These are phyloP conservation scores for Albula glossodonta DNA, from an alignment of 2,113 vertebrate species.

Conservation along the genomic window DNA sequence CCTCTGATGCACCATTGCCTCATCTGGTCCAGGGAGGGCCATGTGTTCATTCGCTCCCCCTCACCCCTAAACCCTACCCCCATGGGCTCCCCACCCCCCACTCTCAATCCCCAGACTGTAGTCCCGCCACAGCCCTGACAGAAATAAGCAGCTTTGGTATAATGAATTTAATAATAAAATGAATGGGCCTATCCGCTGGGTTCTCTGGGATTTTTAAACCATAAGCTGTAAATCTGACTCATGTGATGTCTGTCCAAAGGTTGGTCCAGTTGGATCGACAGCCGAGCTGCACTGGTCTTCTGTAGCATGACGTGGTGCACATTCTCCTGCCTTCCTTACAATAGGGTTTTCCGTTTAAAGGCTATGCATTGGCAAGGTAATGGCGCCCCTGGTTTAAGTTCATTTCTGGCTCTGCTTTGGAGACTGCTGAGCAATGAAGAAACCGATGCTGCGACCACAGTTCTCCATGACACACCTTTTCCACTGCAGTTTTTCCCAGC, in stretches of 20 bases:
- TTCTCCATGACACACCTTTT: constrained; percentile 11
- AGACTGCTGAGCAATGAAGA: neutral
- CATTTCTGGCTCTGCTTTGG: neutral
- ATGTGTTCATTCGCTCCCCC: neutral
- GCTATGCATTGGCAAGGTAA: neutral
- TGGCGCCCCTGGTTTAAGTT: neutral
- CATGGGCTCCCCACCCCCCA: neutral
- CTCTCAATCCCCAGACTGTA: neutral
- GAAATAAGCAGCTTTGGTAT: neutral
- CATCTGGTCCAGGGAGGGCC: neutral
- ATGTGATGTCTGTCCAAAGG: constrained; percentile 2
- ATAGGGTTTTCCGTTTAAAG: neutral
- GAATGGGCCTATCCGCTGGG: neutral
- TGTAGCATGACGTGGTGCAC: neutral
- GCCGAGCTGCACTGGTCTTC: neutral
- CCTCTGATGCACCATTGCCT: neutral
- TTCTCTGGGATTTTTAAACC: neutral
- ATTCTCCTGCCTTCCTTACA: neutral
- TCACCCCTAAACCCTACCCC: neutral
- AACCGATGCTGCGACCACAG: neutral
- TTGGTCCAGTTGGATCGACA: neutral
- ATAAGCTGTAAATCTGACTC: constrained; percentile 5
- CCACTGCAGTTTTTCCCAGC: neutral
- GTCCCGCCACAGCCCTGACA: neutral
- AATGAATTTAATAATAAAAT: constrained; percentile 5